These are phyloP conservation scores for Aphidius colemani DNA, from an alignment of 2,888 invertebrate species.

Conservation along the genomic window DNA sequence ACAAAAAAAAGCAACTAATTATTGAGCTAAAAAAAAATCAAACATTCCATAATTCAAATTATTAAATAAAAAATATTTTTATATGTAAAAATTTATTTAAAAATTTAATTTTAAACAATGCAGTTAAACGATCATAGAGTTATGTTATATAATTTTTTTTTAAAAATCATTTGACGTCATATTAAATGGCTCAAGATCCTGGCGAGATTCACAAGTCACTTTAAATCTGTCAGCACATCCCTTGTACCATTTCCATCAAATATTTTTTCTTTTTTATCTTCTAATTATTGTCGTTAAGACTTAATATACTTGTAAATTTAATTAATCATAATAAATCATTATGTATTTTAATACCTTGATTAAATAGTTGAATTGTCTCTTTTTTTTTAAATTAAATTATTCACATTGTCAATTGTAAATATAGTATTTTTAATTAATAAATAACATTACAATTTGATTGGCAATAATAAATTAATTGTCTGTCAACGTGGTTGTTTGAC, in stretches of 20 bases:
- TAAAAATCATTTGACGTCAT: too few species aligned
- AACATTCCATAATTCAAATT: too few species aligned
- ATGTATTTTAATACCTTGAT: neutral
- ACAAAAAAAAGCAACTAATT: too few species aligned
- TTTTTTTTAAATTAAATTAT: neutral
- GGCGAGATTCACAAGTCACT: slow-evolving; percentile 14
- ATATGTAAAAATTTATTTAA: too few species aligned
- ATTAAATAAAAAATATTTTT: too few species aligned
- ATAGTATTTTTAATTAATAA: neutral
- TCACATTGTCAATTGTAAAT: too few species aligned
- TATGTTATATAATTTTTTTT: too few species aligned
- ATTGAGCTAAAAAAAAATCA: too few species aligned
- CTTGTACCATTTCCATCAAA: slow-evolving; percentile 17
- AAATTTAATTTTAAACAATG: too few species aligned
- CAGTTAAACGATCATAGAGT: too few species aligned
- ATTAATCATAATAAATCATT: neutral
- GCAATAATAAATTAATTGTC: slow-evolving; percentile 1
- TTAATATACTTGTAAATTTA: too few species aligned
- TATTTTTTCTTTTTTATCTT: neutral
- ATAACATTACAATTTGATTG: slow-evolving; percentile 3
- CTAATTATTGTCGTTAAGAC: neutral
- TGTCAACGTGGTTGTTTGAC: slow-evolving; percentile 15
- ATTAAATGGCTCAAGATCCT: neutral
- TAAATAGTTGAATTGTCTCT: neutral
- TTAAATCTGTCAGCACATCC: slow-evolving; percentile 19